These are phyloP conservation scores for Zingel zingel DNA, from an alignment of 2,113 vertebrate genomes.

Conservation along the genomic window DNA sequence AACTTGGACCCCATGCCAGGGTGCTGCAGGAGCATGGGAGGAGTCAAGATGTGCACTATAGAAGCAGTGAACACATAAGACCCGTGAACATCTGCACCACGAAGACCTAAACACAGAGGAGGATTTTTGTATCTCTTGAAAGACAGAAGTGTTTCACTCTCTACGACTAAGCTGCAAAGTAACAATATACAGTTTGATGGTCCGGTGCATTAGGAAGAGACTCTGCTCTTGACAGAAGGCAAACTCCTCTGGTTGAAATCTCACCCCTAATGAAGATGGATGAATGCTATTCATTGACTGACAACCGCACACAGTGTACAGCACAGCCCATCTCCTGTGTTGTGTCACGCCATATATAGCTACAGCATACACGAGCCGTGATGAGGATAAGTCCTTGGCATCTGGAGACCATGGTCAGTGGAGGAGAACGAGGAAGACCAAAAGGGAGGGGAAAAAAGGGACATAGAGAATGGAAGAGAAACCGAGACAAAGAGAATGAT, in stretches of 20 bases:
- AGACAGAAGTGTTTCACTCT: slow-evolving; percentile 17
- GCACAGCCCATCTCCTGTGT: slow-evolving; percentile 76
- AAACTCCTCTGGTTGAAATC: slow-evolving; percentile 63
- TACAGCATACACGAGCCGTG: slow-evolving; percentile 37
- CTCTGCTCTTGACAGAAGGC: slow-evolving; percentile 51
- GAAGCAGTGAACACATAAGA: slow-evolving; percentile 29
- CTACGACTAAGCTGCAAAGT: slow-evolving; percentile 32
- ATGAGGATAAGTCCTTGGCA: slow-evolving; percentile 48
- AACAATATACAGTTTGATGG: slow-evolving; percentile 69
- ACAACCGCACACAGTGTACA: slow-evolving; percentile 78
- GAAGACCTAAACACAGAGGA: slow-evolving; percentile 5
- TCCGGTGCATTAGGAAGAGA: slow-evolving; percentile 54
- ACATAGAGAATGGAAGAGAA: slow-evolving; percentile 50
- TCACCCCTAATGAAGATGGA: slow-evolving; percentile 88
- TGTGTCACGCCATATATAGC: slow-evolving; percentile 76
- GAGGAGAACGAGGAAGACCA: slow-evolving; percentile 64
- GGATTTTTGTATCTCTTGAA: slow-evolving; percentile 11
- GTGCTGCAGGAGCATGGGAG: slow-evolving; percentile 54
- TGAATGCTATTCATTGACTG: slow-evolving; percentile 86
- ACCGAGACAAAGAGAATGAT: slow-evolving; percentile 42
- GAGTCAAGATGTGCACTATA: slow-evolving; percentile 53
- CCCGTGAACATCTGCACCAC: slow-evolving; percentile 38
- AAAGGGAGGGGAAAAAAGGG: slow-evolving; percentile 13
- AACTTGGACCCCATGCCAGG: slow-evolving; percentile 75
- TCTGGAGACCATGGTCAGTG: slow-evolving; percentile 58